Percentiles rank a stretch among this genome's conserved stretches.
Conservation (phyloP, 2,113 vertebrate genomes). For the Prinia subflava region DNA sequence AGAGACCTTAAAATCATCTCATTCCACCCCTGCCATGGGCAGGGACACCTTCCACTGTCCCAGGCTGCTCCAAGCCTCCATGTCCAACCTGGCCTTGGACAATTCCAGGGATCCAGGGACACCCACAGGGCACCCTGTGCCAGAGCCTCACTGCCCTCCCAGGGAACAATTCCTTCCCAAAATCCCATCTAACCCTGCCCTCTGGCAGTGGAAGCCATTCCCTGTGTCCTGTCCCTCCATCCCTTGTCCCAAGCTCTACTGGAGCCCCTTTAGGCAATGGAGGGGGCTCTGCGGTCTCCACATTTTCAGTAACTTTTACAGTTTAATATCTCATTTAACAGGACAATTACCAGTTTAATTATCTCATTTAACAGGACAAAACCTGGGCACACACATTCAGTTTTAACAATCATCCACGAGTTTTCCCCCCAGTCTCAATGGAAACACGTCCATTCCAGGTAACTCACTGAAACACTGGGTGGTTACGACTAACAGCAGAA, state of each 20-base stretch:
- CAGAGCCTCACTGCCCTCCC: fast-evolving
- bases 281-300: not conserved
- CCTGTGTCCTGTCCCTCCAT: not conserved
- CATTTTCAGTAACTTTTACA: not conserved
- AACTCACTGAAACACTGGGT: not conserved
- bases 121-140: not conserved
- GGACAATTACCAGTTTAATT: not conserved
- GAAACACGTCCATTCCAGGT: fast-evolving
- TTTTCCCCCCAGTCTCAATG: not conserved
- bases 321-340: not conserved
- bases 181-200: fast-evolving
- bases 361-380: not conserved
- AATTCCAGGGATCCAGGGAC: not conserved
- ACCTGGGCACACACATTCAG: not conserved
- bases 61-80: not conserved
- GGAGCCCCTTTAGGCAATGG: too few species aligned
- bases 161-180: not conserved
- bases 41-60: fast-evolving
- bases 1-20: not conserved
- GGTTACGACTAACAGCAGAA: not conserved
- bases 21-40: not conserved
- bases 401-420: not conserved
- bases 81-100: fast-evolving
- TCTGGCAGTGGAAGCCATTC: not conserved
- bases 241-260: not conserved